Conservation (phyloP, 2,888 invertebrate genomes). For the Drosophila diplacantha region DNA sequence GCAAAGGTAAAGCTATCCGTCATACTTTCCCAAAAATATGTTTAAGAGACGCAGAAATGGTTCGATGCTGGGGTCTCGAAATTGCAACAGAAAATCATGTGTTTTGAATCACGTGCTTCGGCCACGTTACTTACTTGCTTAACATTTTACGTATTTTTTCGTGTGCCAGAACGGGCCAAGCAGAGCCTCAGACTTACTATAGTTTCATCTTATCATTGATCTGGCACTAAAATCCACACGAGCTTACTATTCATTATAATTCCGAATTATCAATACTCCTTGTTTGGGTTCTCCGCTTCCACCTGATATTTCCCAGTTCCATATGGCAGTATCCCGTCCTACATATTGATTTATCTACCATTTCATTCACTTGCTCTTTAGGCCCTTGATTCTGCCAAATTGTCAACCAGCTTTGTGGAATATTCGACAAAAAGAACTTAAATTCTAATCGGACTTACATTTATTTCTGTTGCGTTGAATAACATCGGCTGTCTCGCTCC, state of each 20-base stretch:
- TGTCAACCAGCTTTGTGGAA: constrained; percentile 20
- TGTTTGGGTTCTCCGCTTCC: not conserved
- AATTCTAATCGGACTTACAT: constrained; percentile 68
- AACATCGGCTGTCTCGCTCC: constrained; percentile 17
- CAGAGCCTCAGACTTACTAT: not conserved
- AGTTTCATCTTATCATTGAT: too few relatives aligned
- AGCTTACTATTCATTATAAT: not conserved
- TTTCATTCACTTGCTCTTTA: constrained; percentile 8
- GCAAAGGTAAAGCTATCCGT: too few relatives aligned
- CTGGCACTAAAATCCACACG: not conserved
- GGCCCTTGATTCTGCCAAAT: constrained; percentile 13
- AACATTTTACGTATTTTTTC: not conserved
- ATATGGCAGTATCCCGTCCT: constrained; percentile 10
- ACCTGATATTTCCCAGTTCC: constrained; percentile 1
- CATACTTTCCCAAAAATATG: too few relatives aligned
- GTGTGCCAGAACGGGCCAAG: not conserved
- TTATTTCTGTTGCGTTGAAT: constrained; percentile 36
- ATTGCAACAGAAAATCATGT: too few relatives aligned
- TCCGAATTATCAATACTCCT: not conserved
- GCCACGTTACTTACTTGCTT: too few relatives aligned
- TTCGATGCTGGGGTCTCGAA: too few relatives aligned
- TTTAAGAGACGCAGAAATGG: too few relatives aligned
- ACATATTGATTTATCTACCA: constrained; percentile 22
- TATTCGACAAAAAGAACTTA: constrained; percentile 48
- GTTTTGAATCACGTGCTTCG: too few relatives aligned